Evolutionary conservation across 64 coral and sea anemone genomes (phyloP).

Genomic region (Cladopsammia gracilis): DNA sequence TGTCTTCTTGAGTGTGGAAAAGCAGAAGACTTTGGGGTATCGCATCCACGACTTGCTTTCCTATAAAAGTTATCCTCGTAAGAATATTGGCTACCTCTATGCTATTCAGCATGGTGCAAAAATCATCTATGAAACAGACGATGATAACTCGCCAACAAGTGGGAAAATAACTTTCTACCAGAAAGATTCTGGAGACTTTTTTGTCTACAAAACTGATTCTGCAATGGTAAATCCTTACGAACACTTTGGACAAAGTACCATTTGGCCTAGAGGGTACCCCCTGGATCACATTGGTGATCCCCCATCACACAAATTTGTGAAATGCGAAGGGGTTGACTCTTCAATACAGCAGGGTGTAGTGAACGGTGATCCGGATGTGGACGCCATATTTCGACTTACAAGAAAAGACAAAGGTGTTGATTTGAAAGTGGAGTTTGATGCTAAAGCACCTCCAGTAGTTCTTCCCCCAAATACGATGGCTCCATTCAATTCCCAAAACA

Average conservation of each 20-base stretch:
- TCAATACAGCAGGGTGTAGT: constrained; percentile 81
- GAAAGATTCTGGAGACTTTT: constrained; percentile 49
- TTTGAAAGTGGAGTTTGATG: constrained; percentile 75
- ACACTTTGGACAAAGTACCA: constrained; percentile 79
- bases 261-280: constrained; percentile 88
- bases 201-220: constrained; percentile 61
- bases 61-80: constrained; percentile 82
- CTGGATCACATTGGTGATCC: constrained; percentile 68
- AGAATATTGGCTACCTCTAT: constrained; percentile 95
- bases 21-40: constrained; percentile 77
- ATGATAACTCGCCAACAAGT: constrained; percentile 73
- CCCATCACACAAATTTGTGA: constrained; percentile 50
- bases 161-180: constrained; percentile 59
- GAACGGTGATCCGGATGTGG: constrained; percentile 82
- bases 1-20: constrained; percentile 84
- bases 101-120: constrained; percentile 87
- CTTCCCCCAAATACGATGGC: constrained; percentile 77
- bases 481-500: constrained; percentile 84
- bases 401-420: constrained; percentile 70
- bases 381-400: constrained; percentile 78
- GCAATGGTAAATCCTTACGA: constrained; percentile 58
- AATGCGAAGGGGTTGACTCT: constrained; percentile 52
- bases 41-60: constrained; percentile 68
- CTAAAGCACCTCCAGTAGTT: constrained; percentile 33
- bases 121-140: constrained; percentile 80